Base-by-base conservation (phyloP, 53 echinoderm and acorn worm species). In the Apostichopus leukothele region DNA sequence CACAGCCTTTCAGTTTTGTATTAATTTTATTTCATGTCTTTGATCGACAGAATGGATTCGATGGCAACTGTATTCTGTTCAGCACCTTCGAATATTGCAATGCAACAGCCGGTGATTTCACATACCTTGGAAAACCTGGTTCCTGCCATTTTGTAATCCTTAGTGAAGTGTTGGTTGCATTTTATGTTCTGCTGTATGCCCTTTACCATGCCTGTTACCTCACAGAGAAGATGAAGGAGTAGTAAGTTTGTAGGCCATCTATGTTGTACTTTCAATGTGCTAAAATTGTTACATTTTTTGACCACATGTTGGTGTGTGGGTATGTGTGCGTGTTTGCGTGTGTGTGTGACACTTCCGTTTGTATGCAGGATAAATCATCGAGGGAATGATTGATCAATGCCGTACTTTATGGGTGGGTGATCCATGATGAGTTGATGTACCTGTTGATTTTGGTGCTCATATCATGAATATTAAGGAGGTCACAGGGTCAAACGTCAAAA, bases 11-110 rank as follows among this genome's bases (percentile, higher is more conserved):
- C 39, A 39, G 39, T 39, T 39, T 39, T 39, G 3, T 39, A n/a
- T 19, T 59, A 2, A 52, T 53, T 16, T 71, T 71, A 6, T 18
- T 71, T 71, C 71, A n/a, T 71, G 6, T 71, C 16, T 71, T 71
- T 16, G n/a, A 16, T 71, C 50, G 39, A 76, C 92, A 97, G 97
- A 91, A 93, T 78, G 86, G 90, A 25, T 97, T 95, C 67, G 19
- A 71, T 74, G 94, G 92, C 12, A 89, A 95, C 88, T 97, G 97
- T 74, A 74, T 94, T 27, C 92, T 97, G 21, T 97, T 94, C 89
- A 90, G 89, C 54, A 75, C 91, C 75, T 88, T 93, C 22, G 53
- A 74, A 26, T 97, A 94, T 94, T 94, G 93, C 61, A 97, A 97
- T 89, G 73, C 73, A 0, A 95, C 97, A 26, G 84, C 89, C 7